Evolutionary conservation across 1,140 invertebrate genomes (phyloP), one percentile per base, ranked within the genome.

Genomic region (Drosophila rufa): DNA sequence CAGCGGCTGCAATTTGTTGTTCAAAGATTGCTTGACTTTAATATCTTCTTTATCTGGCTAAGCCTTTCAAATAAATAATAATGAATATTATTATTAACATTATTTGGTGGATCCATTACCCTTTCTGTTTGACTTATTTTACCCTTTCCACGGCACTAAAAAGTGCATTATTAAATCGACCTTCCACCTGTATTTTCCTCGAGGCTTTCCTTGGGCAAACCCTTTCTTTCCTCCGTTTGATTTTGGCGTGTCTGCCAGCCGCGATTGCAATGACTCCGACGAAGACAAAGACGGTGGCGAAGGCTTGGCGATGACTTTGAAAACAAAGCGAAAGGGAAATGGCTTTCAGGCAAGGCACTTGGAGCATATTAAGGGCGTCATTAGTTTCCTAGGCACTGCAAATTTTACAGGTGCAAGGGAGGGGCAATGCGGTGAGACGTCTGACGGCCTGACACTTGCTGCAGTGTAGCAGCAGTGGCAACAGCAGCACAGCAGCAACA

Each of bases 291-390:
- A 40, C 60, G 46, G 8, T 45, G 53, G 6, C 64, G 36, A 53
- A 38, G 33, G 51, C 30, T 53, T 62, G 59, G 47, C 82, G 60
- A 87, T 76, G 85, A 90, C 85, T 90, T 90, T 85, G 85, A 85
- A 89, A 90, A 82, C 82, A 90, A 90, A 89, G 82, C 74, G 55
- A 81, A 61, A 60, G 75, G 81, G 60, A 85, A 90, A 85, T 90
- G 86, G 81, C 85, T 82, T 74, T 85, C 57, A 71, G 85, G 61
- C 85, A 85, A 51, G 69, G 78, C 84, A 80, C 84, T 85, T 84
- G 74, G 61, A 90, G 85, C 85, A 90, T 90, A 90, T 90, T 90
- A 90, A 82, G 85, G 85, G 85, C 85, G 86, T 90, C 85, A 90
- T 90, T 90, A 90, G 85, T 85, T 74, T 79, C 75, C 70, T 75